phyloP scores from a whole-genome alignment of 2,888 invertebrate genomes.

The Hemaris fuciformis region DNA sequence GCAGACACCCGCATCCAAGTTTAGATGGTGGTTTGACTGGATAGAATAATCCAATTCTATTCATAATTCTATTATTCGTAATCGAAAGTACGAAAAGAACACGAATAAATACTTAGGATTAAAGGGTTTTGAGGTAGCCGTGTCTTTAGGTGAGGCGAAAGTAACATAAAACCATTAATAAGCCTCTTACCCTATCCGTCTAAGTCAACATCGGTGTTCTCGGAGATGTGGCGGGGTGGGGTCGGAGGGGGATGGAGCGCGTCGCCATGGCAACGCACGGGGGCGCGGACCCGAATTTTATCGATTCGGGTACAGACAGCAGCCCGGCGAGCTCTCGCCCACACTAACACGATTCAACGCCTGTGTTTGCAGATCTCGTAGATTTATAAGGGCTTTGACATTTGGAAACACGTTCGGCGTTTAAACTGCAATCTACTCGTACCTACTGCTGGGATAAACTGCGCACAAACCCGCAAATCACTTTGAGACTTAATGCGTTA shows the following conservation, averaged over 20 bases:
- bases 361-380: constrained; percentile 75
- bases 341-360: constrained; percentile 76
- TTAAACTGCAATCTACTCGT: constrained; percentile 51
- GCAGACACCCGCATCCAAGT: constrained; percentile 49
- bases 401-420: constrained; percentile 60
- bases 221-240: constrained; percentile 60
- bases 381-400: constrained; percentile 75
- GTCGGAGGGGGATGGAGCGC: constrained; percentile 50
- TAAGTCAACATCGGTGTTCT: constrained; percentile 80
- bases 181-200: constrained; percentile 81
- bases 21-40: constrained; percentile 36
- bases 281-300: constrained; percentile 80
- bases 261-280: constrained; percentile 71
- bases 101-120: background rate
- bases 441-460: constrained; percentile 23
- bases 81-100: background rate
- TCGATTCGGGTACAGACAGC: constrained; percentile 80
- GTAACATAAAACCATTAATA: constrained; percentile 81
- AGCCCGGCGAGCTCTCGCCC: constrained; percentile 71
- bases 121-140: constrained; percentile 29
- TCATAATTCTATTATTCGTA: background rate
- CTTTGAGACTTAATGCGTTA: constrained; percentile 38
- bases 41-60: constrained; percentile 22
- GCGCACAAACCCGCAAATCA: constrained; percentile 41
- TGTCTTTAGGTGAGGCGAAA: constrained; percentile 57